Evolutionary conservation across 2,888 invertebrate species (phyloP).

Genomic region (Lasius fuliginosus): DNA sequence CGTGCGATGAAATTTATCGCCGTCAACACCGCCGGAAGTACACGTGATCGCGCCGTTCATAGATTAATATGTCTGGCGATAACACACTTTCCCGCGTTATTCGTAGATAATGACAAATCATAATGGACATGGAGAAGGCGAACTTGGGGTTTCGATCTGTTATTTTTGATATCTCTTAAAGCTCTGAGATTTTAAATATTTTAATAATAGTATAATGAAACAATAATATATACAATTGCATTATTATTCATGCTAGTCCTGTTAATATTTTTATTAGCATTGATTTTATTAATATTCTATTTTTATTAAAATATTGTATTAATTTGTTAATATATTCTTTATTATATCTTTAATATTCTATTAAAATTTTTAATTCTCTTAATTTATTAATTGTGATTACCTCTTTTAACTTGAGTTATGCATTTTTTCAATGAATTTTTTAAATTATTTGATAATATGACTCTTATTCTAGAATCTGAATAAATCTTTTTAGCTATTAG

Average conservation of each 20-base stretch:
- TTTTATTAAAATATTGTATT: neutral
- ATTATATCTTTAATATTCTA: neutral
- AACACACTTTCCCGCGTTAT: neutral
- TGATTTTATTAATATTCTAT: neutral
- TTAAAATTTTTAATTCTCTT: neutral
- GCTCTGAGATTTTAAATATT: neutral
- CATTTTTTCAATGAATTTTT: neutral
- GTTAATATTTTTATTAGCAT: neutral
- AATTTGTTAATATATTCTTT: neutral
- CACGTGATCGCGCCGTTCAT: constrained; percentile 31
- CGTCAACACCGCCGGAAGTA: constrained; percentile 5
- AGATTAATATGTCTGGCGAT: constrained; percentile 27
- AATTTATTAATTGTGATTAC: neutral
- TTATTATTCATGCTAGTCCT: neutral
- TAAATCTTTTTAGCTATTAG: neutral
- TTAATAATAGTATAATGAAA: neutral
- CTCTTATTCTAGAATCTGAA: neutral
- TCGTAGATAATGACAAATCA: constrained; percentile 5
- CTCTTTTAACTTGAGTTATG: neutral
- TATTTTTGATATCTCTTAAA: neutral
- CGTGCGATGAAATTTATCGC: constrained; percentile 36
- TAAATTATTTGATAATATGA: constrained; percentile 6
- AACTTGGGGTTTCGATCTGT: neutral
- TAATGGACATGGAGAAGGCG: too few relatives aligned
- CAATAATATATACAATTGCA: neutral